Evolutionary conservation across 2,797 vertebrate genomes (phyloP).

Genomic region (Carduelis carduelis): DNA sequence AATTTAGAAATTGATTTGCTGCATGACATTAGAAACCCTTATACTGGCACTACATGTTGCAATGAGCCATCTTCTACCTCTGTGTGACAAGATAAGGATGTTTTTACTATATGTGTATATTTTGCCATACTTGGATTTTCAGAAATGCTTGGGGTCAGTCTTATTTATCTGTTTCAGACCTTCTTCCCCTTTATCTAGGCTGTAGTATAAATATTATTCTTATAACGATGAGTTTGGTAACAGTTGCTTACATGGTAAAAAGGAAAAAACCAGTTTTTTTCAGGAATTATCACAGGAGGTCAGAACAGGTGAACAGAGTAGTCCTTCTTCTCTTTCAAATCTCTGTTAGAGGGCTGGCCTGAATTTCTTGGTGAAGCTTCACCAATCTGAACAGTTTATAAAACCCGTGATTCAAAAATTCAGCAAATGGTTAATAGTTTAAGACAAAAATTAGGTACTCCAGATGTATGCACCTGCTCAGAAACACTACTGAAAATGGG

Average conservation of each 20-base stretch:
- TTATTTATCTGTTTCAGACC: slow-evolving; percentile 18
- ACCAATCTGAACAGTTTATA: neutral
- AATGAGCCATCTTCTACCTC: neutral
- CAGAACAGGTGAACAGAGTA: neutral
- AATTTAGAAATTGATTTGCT: slow-evolving; percentile 51
- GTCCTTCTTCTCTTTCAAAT: neutral
- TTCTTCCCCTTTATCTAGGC: neutral
- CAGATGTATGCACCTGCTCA: neutral
- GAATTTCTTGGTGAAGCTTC: neutral
- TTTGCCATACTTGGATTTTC: neutral
- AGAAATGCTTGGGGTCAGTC: neutral
- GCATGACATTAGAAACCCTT: slow-evolving; percentile 43
- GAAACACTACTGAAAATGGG: neutral
- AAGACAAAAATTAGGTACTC: neutral
- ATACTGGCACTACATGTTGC: neutral
- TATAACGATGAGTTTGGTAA: neutral
- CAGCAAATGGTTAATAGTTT: neutral
- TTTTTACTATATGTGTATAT: neutral
- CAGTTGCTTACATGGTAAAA: neutral
- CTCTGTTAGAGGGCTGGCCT: neutral
- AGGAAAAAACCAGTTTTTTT: neutral
- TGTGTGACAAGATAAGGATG: neutral
- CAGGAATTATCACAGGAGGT: neutral
- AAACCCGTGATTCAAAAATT: neutral
- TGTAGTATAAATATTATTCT: neutral